Conservation (phyloP, 2,113 vertebrate species). For the Cinclus mexicanus region DNA sequence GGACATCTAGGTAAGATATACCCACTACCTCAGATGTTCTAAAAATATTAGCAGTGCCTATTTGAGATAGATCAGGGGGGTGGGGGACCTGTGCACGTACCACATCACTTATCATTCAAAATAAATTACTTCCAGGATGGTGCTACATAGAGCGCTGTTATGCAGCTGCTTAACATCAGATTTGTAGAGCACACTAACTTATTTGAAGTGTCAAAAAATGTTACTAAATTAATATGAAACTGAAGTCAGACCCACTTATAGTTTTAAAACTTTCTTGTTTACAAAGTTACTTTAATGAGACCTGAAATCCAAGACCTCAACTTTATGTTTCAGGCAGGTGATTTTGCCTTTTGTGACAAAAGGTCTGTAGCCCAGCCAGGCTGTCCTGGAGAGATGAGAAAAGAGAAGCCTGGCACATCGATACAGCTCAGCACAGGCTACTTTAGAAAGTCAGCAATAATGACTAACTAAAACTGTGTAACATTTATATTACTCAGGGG, state of each 20-base stretch:
- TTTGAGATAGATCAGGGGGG: rapidly evolving
- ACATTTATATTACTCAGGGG: not conserved
- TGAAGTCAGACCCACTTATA: not conserved
- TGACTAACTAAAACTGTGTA: not conserved
- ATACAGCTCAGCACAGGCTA: not conserved
- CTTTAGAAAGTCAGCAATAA: not conserved
- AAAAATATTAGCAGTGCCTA: not conserved
- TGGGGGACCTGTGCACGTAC: not conserved
- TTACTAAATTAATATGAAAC: not conserved
- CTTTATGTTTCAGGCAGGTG: not conserved
- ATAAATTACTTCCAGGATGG: not conserved
- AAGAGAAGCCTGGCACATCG: not conserved
- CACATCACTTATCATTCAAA: not conserved
- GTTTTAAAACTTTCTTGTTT: not conserved
- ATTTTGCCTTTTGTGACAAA: not conserved
- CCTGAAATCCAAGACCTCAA: not conserved
- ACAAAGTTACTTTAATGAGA: not conserved
- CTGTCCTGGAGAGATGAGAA: not conserved
- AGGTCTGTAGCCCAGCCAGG: not conserved
- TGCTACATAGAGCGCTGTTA: not conserved
- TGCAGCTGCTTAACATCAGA: not conserved
- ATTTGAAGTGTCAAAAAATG: not conserved
- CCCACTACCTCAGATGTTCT: not conserved
- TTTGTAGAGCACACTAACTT: not conserved
- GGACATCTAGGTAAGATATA: not conserved